Evolutionary conservation across 2,797 vertebrate genomes (phyloP).

Genomic region (Phylloscopus collybita): DNA sequence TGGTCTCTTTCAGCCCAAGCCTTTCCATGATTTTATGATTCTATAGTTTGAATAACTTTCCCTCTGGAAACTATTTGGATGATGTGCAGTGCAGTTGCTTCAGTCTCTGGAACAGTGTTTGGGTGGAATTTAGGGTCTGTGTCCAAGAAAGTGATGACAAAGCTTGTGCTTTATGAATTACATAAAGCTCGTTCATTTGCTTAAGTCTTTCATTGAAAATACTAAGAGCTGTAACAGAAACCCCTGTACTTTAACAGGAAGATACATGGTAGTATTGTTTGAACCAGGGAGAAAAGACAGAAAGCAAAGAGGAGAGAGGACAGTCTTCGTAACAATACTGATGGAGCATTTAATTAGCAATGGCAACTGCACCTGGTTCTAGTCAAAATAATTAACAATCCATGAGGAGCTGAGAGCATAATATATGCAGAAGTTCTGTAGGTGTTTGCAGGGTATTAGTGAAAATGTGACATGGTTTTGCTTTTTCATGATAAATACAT

Average conservation of each 20-base stretch:
- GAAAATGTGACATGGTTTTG: background rate
- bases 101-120: background rate
- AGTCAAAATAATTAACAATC: background rate
- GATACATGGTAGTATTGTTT: background rate
- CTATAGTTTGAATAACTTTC: background rate
- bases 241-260: background rate
- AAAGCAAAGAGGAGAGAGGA: background rate
- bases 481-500: background rate
- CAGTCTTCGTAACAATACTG: background rate
- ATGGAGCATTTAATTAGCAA: background rate
- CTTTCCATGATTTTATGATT: background rate
- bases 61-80: background rate
- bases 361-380: background rate
- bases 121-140: background rate
- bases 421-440: background rate
- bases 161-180: background rate
- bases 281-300: background rate
- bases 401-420: background rate
- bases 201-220: background rate
- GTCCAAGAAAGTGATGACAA: background rate
- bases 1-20: background rate
- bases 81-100: background rate
- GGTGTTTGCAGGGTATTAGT: background rate
- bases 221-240: background rate
- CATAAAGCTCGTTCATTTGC: background rate